Evolutionary conservation across 2,797 vertebrate species (phyloP).

Genomic region (Cuculus canorus): DNA sequence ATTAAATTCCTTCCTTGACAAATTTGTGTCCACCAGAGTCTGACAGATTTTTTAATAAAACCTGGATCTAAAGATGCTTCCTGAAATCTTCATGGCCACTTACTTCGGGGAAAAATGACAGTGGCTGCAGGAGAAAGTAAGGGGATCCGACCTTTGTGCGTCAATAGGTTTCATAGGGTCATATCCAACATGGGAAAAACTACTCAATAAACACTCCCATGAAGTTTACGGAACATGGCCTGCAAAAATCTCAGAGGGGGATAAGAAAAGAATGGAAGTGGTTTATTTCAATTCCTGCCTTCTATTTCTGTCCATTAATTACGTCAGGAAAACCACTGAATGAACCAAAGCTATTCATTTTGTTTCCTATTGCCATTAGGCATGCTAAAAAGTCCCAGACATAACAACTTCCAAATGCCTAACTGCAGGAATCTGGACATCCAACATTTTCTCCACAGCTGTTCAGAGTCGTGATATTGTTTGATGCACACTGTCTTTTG

Average conservation of each 20-base stretch:
- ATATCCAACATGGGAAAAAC: conserved; percentile 44
- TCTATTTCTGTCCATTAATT: conserved; percentile 61
- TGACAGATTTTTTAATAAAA: neutral
- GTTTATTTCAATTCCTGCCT: conserved; percentile 57
- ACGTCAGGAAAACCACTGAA: conserved; percentile 40
- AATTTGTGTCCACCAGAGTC: neutral
- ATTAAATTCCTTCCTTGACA: neutral
- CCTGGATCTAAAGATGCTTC: neutral
- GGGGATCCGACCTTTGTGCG: neutral
- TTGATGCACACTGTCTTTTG: neutral
- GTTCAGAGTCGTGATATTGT: neutral
- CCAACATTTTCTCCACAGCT: neutral
- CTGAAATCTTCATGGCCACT: neutral
- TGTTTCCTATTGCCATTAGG: conserved; percentile 44
- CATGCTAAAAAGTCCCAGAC: neutral
- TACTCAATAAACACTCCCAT: conserved; percentile 6
- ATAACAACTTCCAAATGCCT: conserved; percentile 12
- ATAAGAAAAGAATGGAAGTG: conserved; percentile 52
- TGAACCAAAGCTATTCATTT: conserved; percentile 39
- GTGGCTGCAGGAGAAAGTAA: neutral
- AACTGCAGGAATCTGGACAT: neutral
- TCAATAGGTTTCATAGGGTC: conserved; percentile 16
- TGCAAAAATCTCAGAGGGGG: conserved; percentile 24
- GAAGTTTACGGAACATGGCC: conserved; percentile 18
- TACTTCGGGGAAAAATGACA: neutral